Conservation (phyloP, 2,113 vertebrate genomes). For the Peucedramus taeniatus region DNA sequence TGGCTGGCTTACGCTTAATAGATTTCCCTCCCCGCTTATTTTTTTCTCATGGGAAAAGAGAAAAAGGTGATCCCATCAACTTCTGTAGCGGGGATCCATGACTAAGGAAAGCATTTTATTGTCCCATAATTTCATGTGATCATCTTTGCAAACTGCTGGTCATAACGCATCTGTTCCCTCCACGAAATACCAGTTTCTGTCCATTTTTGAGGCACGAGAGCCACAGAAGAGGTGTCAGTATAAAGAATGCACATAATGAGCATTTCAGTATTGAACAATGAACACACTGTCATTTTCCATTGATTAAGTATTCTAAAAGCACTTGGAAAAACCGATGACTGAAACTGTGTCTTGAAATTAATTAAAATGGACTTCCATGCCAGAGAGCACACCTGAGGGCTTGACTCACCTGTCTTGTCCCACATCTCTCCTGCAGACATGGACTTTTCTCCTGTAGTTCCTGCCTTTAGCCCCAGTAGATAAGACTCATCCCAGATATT, state of each 20-base stretch:
- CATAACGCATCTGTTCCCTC: rapidly evolving
- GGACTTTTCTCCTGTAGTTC: background rate
- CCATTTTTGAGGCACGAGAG: rapidly evolving
- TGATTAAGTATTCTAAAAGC: background rate
- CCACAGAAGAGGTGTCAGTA: background rate
- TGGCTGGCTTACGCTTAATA: rapidly evolving
- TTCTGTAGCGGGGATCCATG: background rate
- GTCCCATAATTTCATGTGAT: background rate
- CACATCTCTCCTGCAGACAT: background rate
- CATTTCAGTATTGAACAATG: background rate
- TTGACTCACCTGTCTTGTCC: too few species aligned
- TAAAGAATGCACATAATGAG: rapidly evolving
- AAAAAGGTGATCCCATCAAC: rapidly evolving
- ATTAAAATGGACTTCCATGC: background rate
- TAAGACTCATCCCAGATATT: background rate
- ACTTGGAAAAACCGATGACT: background rate
- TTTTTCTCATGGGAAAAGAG: background rate
- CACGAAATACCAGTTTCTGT: background rate
- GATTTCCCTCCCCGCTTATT: rapidly evolving
- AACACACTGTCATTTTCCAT: background rate
- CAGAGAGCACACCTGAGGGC: rapidly evolving
- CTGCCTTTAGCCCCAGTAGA: background rate
- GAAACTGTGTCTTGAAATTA: background rate
- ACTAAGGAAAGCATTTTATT: rapidly evolving
- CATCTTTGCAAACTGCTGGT: background rate